Base-by-base conservation (phyloP, 1,140 invertebrate species). In the Eueides isabella region DNA sequence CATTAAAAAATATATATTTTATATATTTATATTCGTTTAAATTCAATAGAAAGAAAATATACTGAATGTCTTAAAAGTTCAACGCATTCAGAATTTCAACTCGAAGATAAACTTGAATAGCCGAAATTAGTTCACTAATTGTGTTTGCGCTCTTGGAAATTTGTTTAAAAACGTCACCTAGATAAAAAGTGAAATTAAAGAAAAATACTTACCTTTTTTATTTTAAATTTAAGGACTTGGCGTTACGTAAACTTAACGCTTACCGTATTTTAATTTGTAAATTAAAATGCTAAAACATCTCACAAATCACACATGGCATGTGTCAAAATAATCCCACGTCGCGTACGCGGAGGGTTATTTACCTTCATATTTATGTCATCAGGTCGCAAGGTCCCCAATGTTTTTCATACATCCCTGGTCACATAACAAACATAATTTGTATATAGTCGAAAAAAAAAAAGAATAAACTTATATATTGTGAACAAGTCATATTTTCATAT, bases 281-380 rank as follows among this genome's bases (percentile, higher is more conserved):
- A 72, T 72, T 72, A 72, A 72, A 72, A 66, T 38, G 38, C 55
- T 63, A 77, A 79, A 77, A 72, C 66, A 70, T 63, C 64, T 61
- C 63, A 80, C 76, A 82, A 80, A 82, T 80, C 78, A 82, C 75
- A 67, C 76, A 28, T 72, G 79, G 71, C 82, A 85, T 78, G 72
- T 85, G 84, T 86, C 87, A 85, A 85, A 84, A 84, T 87, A 86
- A 87, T 86, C 80, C 78, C 72, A 68, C 70, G 71, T 75, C 74
- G 67, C 75, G 67, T 71, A 61, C 72, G 77, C 66, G 70, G 33
- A 68, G 79, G 67, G 72, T 75, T 78, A 71, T 77, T 80, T 74
- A 72, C 75, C 79, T 74, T 69, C 71, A 72, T 81, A 85, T 87
- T 89, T 87, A 87, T 85, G 85, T 83, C 82, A 80, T 71, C 79